Conservation (phyloP, 2,797 vertebrate species). For the Phalloptychus januarius region DNA sequence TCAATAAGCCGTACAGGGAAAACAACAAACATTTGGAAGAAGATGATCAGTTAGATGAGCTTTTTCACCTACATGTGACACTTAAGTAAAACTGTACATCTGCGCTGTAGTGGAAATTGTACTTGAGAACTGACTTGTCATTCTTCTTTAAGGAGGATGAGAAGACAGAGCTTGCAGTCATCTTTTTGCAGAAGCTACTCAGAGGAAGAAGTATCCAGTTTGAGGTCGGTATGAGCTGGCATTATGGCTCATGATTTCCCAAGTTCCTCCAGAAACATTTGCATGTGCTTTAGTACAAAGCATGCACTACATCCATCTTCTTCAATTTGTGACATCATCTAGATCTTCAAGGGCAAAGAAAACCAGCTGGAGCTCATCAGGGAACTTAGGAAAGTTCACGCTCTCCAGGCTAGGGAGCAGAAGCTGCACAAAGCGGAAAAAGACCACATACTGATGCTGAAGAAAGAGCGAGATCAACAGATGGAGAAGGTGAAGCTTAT, state of each 20-base stretch:
- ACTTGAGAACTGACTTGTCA: conserved; percentile 1
- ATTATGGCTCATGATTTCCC: background rate
- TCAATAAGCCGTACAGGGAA: background rate
- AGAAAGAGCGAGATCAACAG: conserved; percentile 75
- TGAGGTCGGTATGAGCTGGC: conserved; percentile 76
- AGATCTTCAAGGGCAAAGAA: conserved; percentile 92
- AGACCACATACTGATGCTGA: conserved; percentile 75
- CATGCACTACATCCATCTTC: background rate
- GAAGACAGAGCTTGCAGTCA: conserved; percentile 87
- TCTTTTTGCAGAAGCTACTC: conserved; percentile 88
- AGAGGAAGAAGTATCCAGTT: conserved; percentile 89
- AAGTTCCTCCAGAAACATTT: background rate
- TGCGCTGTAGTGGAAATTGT: background rate
- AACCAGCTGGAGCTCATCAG: conserved; percentile 85
- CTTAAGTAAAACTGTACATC: background rate
- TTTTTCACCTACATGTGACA: background rate
- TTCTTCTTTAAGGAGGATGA: conserved; percentile 83
- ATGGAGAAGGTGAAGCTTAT: conserved; percentile 78
- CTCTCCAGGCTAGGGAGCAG: conserved; percentile 84
- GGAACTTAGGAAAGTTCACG: conserved; percentile 86
- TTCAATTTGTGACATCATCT: conserved; percentile 8
- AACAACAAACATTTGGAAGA: background rate
- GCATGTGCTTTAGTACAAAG: background rate
- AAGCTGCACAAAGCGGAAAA: conserved; percentile 81
- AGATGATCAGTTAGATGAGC: background rate